Base-by-base conservation (phyloP, 2,888 invertebrate genomes). In the Apoderus coryli region DNA sequence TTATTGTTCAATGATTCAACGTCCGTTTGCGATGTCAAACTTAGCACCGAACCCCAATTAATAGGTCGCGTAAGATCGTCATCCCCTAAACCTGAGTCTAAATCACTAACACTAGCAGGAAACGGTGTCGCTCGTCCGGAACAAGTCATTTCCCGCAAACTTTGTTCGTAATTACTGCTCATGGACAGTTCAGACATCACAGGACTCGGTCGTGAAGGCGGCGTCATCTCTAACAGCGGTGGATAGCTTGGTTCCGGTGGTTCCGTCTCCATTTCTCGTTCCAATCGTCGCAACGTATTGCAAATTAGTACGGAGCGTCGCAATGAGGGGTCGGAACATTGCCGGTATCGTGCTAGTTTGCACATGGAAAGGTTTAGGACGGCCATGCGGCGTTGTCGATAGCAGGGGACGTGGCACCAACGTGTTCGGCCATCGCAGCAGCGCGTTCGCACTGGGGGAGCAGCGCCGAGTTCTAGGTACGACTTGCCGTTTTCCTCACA, bases 291-390 rank as follows among this genome's bases (percentile, higher is more conserved):
- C 41, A 90, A 57, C 33, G 90, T 89, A 60, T 90, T 90, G 65
- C 88, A 88, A 49, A 92, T 89, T 38, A 92, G 73, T 53, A 92
- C 90, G 27, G 88, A 89, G 39, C 88, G 75, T 47, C 85, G 72
- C 35, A 92, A 64, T 37, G 85, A 84, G 24, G 89, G 88, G 56
- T 90, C 89, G 32, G 85, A 80, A 44, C 81, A 81, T 57, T 88
- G 86, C 32, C 86, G 72, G 50, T 82, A 79, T 42, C 84, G 70
- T 51, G 84, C 81, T 43, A 92, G 64, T 61, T 92, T 92, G 57
- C 81, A 77, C 76, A 90, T 86, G 43, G 88, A 89, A 42, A 89
- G 70, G 57, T 89, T 86, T 56, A 90, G 75, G 53, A 90, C 84
- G 49, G 86, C 82, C 50, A 86, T 72, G 33, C 90, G 71, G 42